These are phyloP conservation scores for Charina bottae DNA, from an alignment of 2,113 vertebrate species.

Conservation along the genomic window DNA sequence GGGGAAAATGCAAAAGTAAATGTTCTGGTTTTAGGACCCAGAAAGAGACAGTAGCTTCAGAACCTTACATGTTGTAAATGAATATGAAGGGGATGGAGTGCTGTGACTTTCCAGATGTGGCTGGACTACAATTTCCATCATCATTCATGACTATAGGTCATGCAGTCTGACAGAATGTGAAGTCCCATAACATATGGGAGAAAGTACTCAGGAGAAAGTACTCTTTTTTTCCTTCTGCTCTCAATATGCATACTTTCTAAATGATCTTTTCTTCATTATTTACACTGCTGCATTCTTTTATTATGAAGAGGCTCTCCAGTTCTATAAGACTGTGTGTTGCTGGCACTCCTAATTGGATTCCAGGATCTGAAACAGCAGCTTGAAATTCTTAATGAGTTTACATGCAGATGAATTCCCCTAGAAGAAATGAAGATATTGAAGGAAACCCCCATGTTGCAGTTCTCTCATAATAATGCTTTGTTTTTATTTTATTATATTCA, in stretches of 20 bases:
- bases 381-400: conserved; percentile 58
- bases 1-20: background rate
- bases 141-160: background rate
- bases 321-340: conserved; percentile 41
- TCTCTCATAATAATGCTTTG: conserved; percentile 43
- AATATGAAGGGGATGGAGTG: background rate
- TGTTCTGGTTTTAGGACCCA: background rate
- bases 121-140: background rate
- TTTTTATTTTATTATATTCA: conserved; percentile 35
- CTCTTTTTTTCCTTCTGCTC: rapidly evolving
- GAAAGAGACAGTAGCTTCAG: background rate
- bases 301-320: conserved; percentile 38
- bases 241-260: conserved; percentile 1
- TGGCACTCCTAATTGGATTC: conserved; percentile 65
- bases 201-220: background rate
- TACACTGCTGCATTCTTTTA: conserved; percentile 38
- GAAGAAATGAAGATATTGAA: conserved; percentile 50
- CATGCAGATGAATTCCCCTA: conserved; percentile 53
- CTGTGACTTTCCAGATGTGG: background rate
- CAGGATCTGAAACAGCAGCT: conserved; percentile 51
- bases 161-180: background rate
- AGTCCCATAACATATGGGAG: background rate
- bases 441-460: conserved; percentile 38
- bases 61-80: background rate
- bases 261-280: conserved; percentile 8